Evolutionary conservation across 1,140 invertebrate species (phyloP), one percentile per base, ranked within the genome.

Genomic region (Apis cerana): DNA sequence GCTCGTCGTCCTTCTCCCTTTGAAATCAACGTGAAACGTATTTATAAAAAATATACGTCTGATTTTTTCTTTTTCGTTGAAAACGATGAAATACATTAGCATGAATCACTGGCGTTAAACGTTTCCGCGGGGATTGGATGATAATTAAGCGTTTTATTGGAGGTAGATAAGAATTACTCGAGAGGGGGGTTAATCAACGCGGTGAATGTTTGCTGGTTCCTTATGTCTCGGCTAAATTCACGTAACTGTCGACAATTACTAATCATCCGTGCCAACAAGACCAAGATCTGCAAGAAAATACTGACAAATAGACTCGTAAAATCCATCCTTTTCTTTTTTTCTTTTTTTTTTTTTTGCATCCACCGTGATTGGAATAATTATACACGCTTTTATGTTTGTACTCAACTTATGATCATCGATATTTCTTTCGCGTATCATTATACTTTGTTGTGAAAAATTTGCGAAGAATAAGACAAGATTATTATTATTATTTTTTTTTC

Each of bases 111-210:
- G 33, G 15, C 23, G 52, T 8, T 54, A 56, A 74, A 58, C 27
- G 27, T 72, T 72, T 15, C 33, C 19, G 23, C 48, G 21, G 21
- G 48, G 79, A 52, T 56, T 27, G 19, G 43, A 65, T 8, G 43
- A 59, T 81, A 75, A 81, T 76, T 68, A 68, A 58, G 43, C 54
- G n/a, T 81, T 81, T 68, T 81, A 81, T 68, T 58, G 80, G 23
- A 67, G 62, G 61, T 19, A 8, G 23, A 62, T 17, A 43, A 43
- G n/a, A n/a, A 12, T 52, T n/a, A 33, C n/a, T 33, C 48, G 1
- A 62, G 65, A 52, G 59, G 58, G 43, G 33, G 80, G 4, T 72
- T 75, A 81, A 81, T 81, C 80, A 59, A 58, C 75, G 67, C 56
- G 80, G 56, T 56, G 75, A 62, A 70, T 70, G 65, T 69, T 33